phyloP scores from a whole-genome alignment of 2,797 vertebrate genomes.

The Salmo trutta region DNA sequence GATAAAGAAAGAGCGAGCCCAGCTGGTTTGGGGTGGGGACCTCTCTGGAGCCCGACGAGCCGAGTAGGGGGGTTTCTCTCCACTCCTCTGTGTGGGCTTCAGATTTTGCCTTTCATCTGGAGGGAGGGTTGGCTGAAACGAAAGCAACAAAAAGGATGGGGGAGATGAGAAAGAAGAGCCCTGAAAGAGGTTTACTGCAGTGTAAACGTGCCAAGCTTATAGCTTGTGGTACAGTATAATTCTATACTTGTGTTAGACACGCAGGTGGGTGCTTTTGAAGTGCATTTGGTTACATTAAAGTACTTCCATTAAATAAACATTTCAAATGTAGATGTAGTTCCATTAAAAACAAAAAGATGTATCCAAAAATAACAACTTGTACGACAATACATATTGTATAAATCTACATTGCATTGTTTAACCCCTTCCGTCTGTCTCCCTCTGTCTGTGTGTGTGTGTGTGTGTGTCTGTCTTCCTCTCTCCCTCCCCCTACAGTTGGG shows the following conservation, averaged over 20 bases:
- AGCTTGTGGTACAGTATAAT: not conserved
- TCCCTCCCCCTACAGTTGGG: slow-evolving; percentile 80
- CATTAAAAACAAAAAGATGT: too few relatives aligned
- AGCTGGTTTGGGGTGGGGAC: slow-evolving; percentile 62
- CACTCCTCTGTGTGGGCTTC: slow-evolving; percentile 46
- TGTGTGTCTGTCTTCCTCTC: not conserved
- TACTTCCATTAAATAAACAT: too few relatives aligned
- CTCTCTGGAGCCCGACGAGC: slow-evolving; percentile 37
- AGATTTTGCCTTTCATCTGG: slow-evolving; percentile 48
- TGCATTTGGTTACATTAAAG: not conserved
- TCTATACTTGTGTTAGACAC: not conserved
- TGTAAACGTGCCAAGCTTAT: too few relatives aligned
- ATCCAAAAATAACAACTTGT: too few relatives aligned
- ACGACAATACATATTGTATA: too few relatives aligned
- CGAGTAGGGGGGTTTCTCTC: not conserved
- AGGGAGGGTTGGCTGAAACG: not conserved
- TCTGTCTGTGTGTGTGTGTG: too few relatives aligned
- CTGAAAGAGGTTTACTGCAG: too few relatives aligned
- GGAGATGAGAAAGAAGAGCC: too few relatives aligned
- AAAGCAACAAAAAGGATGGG: slow-evolving; percentile 7
- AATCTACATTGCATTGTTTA: too few relatives aligned
- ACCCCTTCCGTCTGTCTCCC: too few relatives aligned
- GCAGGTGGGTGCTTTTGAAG: not conserved
- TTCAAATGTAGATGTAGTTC: too few relatives aligned
- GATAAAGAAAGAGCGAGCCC: not conserved